Base-by-base conservation (phyloP, 1,140 invertebrate species). In the Drosophila pseudoobscura region DNA sequence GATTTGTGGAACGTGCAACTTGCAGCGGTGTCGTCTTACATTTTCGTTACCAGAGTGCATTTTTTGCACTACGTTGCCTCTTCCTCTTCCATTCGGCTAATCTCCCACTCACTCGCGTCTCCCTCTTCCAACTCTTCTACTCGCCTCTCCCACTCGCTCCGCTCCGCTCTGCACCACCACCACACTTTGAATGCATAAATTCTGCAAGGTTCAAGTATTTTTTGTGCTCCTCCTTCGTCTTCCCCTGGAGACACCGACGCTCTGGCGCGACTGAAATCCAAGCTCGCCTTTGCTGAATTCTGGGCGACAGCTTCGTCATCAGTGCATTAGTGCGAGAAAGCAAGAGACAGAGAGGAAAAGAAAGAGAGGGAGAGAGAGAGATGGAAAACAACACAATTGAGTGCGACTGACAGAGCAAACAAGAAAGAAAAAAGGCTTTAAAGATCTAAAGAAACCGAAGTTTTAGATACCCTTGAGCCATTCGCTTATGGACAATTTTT, bases 21-120 rank as follows among this genome's bases (percentile, higher is more conserved):
- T 87, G 74, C 69, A 57, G 46, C 52, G 82, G 79, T 85, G 75
- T 85, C 78, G 57, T 45, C 59, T 85, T 85, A 87, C 82, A 87
- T 41, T 53, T 75, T 55, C 45, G 49, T 56, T 62, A 54, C 44
- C 15, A 53, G 61, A 54, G 26, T 45, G 66, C 47, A 39, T 53
- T 20, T 56, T 45, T 17, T 63, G 15, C 39, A 55, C 9, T 35
- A 35, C 9, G 9, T 35, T 11, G 9, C 31, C 9, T 35, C 31
- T 31, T 8, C 29, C 29, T 31, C 29, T 35, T 35, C 9, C 9
- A 35, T 35, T 35, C 31, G 9, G 31, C 31, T 9, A 35, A 11
- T 39, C 35, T 39, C 35, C 35, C 11, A 39, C 35, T 39, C 11
- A 39, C 35, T 39, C 35, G 35, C 11, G 9, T 39, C 11, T 13